phyloP scores from a whole-genome alignment of 2,797 vertebrate species.

The Glossophaga mutica region DNA sequence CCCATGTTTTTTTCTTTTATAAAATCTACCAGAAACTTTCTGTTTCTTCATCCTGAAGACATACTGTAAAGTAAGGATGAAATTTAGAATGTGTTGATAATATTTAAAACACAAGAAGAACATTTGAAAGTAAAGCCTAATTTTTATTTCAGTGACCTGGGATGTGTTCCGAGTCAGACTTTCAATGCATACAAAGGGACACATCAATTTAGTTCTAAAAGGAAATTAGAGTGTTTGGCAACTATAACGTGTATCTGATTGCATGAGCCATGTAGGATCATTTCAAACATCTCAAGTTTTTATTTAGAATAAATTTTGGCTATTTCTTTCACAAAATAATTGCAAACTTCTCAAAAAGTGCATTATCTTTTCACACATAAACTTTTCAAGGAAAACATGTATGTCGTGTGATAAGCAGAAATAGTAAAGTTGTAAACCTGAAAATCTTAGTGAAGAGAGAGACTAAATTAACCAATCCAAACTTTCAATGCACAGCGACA shows the following conservation, averaged over 20 bases:
- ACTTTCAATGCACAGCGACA: not conserved
- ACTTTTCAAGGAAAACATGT: not conserved
- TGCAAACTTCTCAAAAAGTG: not conserved
- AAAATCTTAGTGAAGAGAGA: not conserved
- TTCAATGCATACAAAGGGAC: not conserved
- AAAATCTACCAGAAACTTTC: slow-evolving; percentile 21
- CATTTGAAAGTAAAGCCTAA: not conserved
- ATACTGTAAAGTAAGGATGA: not conserved
- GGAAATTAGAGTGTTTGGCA: slow-evolving; percentile 6
- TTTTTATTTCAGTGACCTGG: slow-evolving; percentile 23
- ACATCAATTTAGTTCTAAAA: slow-evolving; percentile 10
- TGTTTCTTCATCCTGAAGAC: not conserved
- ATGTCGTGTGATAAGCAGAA: not conserved
- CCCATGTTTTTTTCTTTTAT: not conserved
- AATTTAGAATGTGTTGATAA: not conserved
- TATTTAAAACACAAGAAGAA: slow-evolving; percentile 29
- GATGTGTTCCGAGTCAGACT: not conserved
- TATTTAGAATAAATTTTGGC: slow-evolving; percentile 16
- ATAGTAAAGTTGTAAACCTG: not conserved
- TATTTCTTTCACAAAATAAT: not conserved
- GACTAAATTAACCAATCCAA: not conserved
- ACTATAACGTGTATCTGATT: not conserved
- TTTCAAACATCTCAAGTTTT: slow-evolving; percentile 3
- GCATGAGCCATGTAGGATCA: not conserved
- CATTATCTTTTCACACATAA: not conserved